Percentiles rank a stretch among this genome's conserved stretches.
Evolutionary conservation across 2,113 vertebrate species (phyloP).

Genomic region (Gopherus evgoodei): DNA sequence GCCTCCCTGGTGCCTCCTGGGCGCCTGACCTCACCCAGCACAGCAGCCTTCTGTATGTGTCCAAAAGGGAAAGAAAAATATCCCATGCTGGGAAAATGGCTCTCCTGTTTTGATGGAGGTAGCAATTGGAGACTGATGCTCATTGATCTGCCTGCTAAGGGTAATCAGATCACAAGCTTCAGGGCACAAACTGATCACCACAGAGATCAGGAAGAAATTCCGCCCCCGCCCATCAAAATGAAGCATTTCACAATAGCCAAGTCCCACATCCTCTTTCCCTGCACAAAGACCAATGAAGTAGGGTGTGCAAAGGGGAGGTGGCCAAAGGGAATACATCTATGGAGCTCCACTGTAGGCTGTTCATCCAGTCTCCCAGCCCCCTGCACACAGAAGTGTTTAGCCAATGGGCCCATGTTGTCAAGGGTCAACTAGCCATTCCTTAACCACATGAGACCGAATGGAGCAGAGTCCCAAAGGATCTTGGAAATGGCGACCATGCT

Average conservation of each 20-base stretch:
- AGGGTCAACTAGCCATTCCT: not conserved
- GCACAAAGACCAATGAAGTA: not conserved
- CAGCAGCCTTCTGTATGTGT: slow-evolving; percentile 42
- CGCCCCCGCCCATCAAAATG: not conserved
- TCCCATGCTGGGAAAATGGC: slow-evolving; percentile 7
- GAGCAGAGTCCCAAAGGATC: not conserved
- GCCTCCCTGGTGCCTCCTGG: not conserved
- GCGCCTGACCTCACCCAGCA: slow-evolving; percentile 14
- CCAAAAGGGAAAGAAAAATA: slow-evolving; percentile 41
- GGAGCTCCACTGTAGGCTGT: not conserved
- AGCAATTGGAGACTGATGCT: not conserved
- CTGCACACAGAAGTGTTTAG: not conserved
- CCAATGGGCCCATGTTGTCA: not conserved
- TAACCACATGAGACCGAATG: not conserved
- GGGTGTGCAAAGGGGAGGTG: not conserved
- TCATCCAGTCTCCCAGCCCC: not conserved
- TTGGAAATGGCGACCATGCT: not conserved
- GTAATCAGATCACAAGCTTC: not conserved
- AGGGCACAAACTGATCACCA: not conserved
- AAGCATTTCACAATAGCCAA: not conserved
- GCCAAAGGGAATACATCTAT: not conserved
- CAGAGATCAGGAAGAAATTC: not conserved
- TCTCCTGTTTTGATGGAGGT: not conserved
- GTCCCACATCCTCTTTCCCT: not conserved
- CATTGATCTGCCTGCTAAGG: not conserved